Evolutionary conservation across 1,140 invertebrate genomes (phyloP), one percentile per base, ranked within the genome.

Genomic region (Bombus balteatus): DNA sequence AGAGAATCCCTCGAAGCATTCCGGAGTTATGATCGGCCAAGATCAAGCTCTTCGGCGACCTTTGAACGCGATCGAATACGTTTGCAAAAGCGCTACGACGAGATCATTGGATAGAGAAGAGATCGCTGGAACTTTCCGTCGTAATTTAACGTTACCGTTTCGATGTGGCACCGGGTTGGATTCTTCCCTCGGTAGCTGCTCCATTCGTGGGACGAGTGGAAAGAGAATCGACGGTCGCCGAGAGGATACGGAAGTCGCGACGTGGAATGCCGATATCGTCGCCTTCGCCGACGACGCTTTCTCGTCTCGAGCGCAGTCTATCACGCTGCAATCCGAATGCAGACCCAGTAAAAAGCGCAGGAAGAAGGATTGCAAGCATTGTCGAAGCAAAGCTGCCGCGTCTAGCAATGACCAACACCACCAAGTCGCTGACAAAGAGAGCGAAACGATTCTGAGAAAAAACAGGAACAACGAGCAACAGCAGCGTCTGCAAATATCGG

Each of bases 321-420:
- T 13, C 10, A 1, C 28, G 1, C 3, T 74, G 25, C 62, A 82
- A 57, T 4, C 32, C 47, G 75, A 87, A 41, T 59, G 65, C 41
- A 88, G 90, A 66, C 90, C 92, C 0, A 83, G 86, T 6, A 90
- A 93, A 28, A 90, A 93, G 37, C 91, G 94, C 32, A 87, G 89
- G 68, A 95, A 95, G 71, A 95, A 94, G 78, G 94, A 95, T 70
- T 95, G 94, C 81, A 95, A 94, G 37, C 93, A 94, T 57, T 95
- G 94, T 81, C 94, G 92, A 62, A 91, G 75, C 43, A 94, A 93
- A 77, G 85, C 81, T 13, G 78, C 80, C 6, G 78, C 73, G n/a
- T 25, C 59, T 53, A n/a, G 25, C 15, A 10, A 47, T 22, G 62
- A 6, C 1, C 25, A 39, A 68, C 32, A 86, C 8, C 43, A 39